Evolutionary conservation across 2,113 vertebrate species (phyloP).

Genomic region (Pipra filicauda): DNA sequence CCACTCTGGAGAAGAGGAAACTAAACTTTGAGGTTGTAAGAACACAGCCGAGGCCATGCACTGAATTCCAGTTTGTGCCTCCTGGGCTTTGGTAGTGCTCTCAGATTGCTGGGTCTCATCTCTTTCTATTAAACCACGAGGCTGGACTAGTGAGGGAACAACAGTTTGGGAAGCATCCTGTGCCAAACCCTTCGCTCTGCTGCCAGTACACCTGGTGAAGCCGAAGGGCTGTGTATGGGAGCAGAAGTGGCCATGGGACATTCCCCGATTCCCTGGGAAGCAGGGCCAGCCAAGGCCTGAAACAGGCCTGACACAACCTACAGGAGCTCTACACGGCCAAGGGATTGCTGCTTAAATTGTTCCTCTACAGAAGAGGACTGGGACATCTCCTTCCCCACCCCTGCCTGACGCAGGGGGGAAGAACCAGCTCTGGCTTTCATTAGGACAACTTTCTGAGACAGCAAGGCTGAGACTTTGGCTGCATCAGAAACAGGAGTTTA

Average conservation of each 20-base stretch:
- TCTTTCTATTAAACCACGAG: neutral
- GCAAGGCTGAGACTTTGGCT: neutral
- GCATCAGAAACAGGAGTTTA: neutral
- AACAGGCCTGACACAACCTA: neutral
- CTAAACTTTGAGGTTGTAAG: neutral
- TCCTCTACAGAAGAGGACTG: neutral
- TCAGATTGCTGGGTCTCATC: neutral
- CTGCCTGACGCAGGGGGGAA: neutral
- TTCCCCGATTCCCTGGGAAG: neutral
- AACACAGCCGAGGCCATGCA: neutral
- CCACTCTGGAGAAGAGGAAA: neutral
- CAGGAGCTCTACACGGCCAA: neutral
- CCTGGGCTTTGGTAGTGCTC: neutral
- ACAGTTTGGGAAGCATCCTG: neutral
- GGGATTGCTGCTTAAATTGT: neutral
- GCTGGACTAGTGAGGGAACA: neutral
- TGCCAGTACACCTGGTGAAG: slow-evolving; percentile 45
- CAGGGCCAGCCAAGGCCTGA: neutral
- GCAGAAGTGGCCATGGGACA: neutral
- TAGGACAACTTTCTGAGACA: neutral
- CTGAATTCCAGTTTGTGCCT: neutral
- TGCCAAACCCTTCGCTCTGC: neutral
- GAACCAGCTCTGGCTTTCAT: neutral
- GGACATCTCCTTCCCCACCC: neutral
- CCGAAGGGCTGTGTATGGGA: neutral